These are phyloP conservation scores for Holothuria leucospilota DNA, from an alignment of 53 echinoderm and acorn worm genomes.

Conservation along the genomic window DNA sequence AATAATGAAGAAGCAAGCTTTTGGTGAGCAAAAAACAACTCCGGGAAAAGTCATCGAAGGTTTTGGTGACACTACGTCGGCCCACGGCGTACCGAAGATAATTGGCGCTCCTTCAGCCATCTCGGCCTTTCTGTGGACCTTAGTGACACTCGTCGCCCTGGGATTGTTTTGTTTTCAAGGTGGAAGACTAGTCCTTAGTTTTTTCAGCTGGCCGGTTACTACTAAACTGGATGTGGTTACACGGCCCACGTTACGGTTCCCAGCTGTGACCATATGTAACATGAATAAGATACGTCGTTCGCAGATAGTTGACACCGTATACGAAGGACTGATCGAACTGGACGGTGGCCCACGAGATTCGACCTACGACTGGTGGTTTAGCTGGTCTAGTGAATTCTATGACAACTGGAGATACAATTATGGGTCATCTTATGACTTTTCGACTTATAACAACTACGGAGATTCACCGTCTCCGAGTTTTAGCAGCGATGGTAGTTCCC, in stretches of 20 bases:
- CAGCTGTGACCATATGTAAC: slow-evolving; percentile 93
- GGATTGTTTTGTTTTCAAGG: slow-evolving; percentile 71
- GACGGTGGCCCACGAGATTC: slow-evolving; percentile 63
- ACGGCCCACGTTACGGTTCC: slow-evolving; percentile 64
- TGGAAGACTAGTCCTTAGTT: slow-evolving; percentile 52
- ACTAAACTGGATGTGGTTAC: slow-evolving; percentile 79
- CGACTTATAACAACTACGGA: not conserved
- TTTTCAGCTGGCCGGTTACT: slow-evolving; percentile 57
- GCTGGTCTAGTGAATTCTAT: slow-evolving; percentile 55
- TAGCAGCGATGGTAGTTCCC: too few relatives aligned
- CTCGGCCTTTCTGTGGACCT: slow-evolving; percentile 67
- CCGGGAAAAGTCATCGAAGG: slow-evolving; percentile 39
- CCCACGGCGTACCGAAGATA: slow-evolving; percentile 82
- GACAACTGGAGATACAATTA: slow-evolving; percentile 26
- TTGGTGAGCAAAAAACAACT: not conserved
- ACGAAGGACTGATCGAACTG: slow-evolving; percentile 67
- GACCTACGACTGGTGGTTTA: slow-evolving; percentile 74
- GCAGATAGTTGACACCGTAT: slow-evolving; percentile 61
- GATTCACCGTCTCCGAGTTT: too few relatives aligned
- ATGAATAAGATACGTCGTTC: slow-evolving; percentile 81
- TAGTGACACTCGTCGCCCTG: slow-evolving; percentile 52
- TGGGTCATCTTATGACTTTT: not conserved
- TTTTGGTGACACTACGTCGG: slow-evolving; percentile 66
- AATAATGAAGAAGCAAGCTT: slow-evolving; percentile 4
- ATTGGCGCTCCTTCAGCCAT: slow-evolving; percentile 52